Percentiles rank a stretch among this genome's conserved stretches.
Conservation (phyloP, 1,140 invertebrate genomes). For the Arctopsyche grandis region DNA sequence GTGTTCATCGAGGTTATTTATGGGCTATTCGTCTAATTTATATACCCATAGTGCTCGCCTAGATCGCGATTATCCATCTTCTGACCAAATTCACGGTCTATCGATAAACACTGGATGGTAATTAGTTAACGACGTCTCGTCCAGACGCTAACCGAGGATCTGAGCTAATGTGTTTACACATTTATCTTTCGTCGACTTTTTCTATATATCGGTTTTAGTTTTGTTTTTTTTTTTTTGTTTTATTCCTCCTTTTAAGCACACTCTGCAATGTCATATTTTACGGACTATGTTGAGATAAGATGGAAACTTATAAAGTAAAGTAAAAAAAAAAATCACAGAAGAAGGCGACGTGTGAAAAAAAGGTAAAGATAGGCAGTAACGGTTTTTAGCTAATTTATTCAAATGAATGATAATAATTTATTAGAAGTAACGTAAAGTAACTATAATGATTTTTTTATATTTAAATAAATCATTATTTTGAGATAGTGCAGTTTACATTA, state of each 20-base stretch:
- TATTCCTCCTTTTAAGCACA: neutral
- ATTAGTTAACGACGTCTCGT: neutral
- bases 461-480: too few relatives aligned
- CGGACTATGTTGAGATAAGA: too few relatives aligned
- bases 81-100: neutral
- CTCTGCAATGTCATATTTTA: too few relatives aligned
- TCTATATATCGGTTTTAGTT: neutral
- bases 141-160: neutral
- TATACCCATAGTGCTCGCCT: neutral
- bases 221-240: neutral
- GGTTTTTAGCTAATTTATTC: too few relatives aligned
- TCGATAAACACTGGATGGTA: neutral
- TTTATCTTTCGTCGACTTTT: neutral
- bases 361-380: too few relatives aligned
- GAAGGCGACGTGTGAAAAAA: too few relatives aligned
- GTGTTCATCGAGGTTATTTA: neutral
- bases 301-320: too few relatives aligned
- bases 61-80: conserved; percentile 10
- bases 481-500: too few relatives aligned
- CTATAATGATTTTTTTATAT: too few relatives aligned
- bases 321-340: too few relatives aligned
- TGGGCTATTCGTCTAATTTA: neutral
- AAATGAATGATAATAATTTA: too few relatives aligned
- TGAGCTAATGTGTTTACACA: neutral
- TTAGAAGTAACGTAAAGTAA: too few relatives aligned